Evolutionary conservation across 92 coral and sea anemone species (phyloP), one percentile per base, ranked within the genome.

Genomic region (Pocillopora meandrina): DNA sequence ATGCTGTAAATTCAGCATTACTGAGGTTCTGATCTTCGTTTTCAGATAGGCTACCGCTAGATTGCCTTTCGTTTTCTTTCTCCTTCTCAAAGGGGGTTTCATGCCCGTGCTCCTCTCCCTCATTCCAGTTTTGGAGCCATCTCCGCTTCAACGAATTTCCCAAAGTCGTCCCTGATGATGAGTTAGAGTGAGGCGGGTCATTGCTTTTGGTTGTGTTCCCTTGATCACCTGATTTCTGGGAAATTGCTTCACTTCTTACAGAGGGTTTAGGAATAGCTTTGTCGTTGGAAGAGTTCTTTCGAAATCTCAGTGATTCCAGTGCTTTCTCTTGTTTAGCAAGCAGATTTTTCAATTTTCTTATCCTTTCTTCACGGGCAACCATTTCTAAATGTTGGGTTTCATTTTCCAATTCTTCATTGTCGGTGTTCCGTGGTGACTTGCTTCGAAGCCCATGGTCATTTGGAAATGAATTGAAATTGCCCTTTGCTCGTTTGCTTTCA

Each of bases 1-100:
- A 63, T 15, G 80, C 80, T 61, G 80, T 76, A 76, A 17, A 76
- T 35, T 76, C 80, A 60, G 80, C 80, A 76, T 61, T 76, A 56
- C 56, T 76, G 13, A 76, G 80, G 56, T 34, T 61, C 56, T 35
- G 57, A 42, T 61, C 33, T 26, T 33, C 80, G 11, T 60, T 68
- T 35, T 76, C 80, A 76, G 23, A 60, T 76, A 1, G 49, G 0
- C 56, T 34, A n/a, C 57, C 56, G 17, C 10, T 9, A 2, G 67
- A 17, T 34, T 76, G 56, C 10, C 4, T 34, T 76, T 76, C 69
- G 47, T 76, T 34, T 33, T 56, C 15, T n/a, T 60, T 60, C 35
- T 61, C 56, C 34, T 19, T 59, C 12, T 76, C 59, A 18, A 34
- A 52, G 12, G 69, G 67, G 80, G 16, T 23, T 19, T 59, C 59